A percentile compares a stretch with the other conserved stretches of the same genome.
Conservation (phyloP, 1,140 invertebrate species). For the Tachypleus tridentatus region DNA sequence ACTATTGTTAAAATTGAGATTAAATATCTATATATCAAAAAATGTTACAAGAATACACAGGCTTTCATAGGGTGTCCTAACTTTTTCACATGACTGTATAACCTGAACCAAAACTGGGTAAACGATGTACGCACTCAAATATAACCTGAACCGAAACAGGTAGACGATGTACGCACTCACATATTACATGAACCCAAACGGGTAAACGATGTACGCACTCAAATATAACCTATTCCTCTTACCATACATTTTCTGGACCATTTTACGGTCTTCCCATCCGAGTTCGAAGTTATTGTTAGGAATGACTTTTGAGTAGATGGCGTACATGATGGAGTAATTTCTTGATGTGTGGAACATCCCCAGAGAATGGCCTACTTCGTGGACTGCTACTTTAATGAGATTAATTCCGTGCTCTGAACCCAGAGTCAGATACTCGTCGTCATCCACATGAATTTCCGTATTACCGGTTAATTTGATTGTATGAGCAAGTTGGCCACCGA, state of each 20-base stretch:
- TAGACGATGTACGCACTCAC: too few species aligned
- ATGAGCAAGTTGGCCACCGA: slow-evolving; percentile 38
- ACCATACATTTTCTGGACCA: slow-evolving; percentile 35
- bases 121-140: too few species aligned
- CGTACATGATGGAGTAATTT: slow-evolving; percentile 37
- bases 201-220: too few species aligned
- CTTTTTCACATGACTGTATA: too few species aligned
- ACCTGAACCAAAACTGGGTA: too few species aligned
- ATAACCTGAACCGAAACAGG: too few species aligned
- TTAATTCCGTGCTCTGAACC: slow-evolving; percentile 26
- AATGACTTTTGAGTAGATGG: slow-evolving; percentile 31
- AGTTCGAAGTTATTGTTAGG: slow-evolving; percentile 33
- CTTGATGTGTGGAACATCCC: slow-evolving; percentile 33
- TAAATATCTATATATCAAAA: too few species aligned
- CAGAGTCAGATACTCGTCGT: slow-evolving; percentile 36
- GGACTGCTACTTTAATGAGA: slow-evolving; percentile 33
- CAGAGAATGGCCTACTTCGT: slow-evolving; percentile 39
- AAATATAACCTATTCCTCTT: slow-evolving; percentile 1
- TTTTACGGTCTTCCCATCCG: slow-evolving; percentile 33
- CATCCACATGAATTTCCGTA: slow-evolving; percentile 39
- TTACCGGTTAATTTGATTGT: slow-evolving; percentile 28
- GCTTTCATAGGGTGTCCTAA: too few species aligned
- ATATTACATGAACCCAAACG: too few species aligned
- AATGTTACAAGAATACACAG: too few species aligned
- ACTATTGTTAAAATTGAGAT: too few species aligned